Base-by-base conservation (phyloP, 2,797 vertebrate genomes). In the Hemibagrus guttatus region DNA sequence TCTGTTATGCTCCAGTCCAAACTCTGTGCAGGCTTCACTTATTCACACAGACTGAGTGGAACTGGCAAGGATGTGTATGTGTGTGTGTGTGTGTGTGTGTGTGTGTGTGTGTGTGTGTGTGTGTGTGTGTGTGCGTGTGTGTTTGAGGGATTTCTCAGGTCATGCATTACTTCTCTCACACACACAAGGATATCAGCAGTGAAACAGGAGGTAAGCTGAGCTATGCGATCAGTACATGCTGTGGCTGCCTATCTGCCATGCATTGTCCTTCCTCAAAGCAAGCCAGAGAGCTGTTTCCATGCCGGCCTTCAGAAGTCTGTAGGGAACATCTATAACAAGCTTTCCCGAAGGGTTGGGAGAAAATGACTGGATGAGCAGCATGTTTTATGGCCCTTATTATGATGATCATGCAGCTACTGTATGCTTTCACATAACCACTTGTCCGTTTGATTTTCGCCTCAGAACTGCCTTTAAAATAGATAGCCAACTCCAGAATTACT, bases 221-320 rank as follows among this genome's bases (percentile, higher is more conserved):
- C 69, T 72, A 63, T 83, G 58, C 59, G 76, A 89, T 89, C 88
- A 87, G 80, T 31, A 46, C 68, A 86, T 72, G 81, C 76, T 71
- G 87, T 63, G 31, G 63, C 80, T 84, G 87, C 80, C 80, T 88
- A 84, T 85, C 88, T 88, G 61, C 86, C 79, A 64, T 84, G 86
- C 54, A 87, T 89, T 90, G 87, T 85, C 86, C 81, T 78, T 64
- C 54, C 71, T 86, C 49, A 84, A 66, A 87, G 81, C n/a, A 23
- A 87, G 82, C 81, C 74, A 35, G 80, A 46, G 64, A 81, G 87
- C 52, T 64, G 71, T 83, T 80, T 74, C 84, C 69, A 80, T 49
- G 39, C 84, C 52, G 86, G 84, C 88, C 56, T 75, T 85, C 49
- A 39, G 54, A 83, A 80, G 69, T 88, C 86, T 84, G 63, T 49